A percentile compares a stretch with the other conserved stretches of the same genome.
Evolutionary conservation across 2,888 invertebrate genomes (phyloP).

Genomic region (Laothoe populi): DNA sequence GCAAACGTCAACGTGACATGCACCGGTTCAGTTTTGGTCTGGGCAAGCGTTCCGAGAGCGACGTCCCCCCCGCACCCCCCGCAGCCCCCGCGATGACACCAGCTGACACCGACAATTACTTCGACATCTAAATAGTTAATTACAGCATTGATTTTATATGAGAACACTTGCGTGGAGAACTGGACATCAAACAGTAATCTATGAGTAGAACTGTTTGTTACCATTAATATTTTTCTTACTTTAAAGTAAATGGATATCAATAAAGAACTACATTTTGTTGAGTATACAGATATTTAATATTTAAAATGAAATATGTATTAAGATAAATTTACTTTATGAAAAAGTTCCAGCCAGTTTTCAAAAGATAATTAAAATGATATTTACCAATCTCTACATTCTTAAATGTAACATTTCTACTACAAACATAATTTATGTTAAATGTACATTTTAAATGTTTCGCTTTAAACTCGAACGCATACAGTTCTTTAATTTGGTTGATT

Average conservation of each 20-base stretch:
- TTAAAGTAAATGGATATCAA: no score
- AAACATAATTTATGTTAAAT: neutral
- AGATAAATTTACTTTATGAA: neutral
- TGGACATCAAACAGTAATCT: no score
- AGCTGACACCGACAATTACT: slow-evolving; percentile 54
- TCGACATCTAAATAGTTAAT: slow-evolving; percentile 61
- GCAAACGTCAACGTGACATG: slow-evolving; percentile 81
- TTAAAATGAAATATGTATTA: no score
- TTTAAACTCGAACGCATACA: no score
- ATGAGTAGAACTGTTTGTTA: no score
- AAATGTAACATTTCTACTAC: neutral
- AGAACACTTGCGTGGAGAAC: slow-evolving; percentile 49
- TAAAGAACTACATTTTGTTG: no score
- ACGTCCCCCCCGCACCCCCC: neutral
- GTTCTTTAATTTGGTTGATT: neutral
- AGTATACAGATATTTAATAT: no score
- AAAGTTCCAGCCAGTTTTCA: slow-evolving; percentile 5
- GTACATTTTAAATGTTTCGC: neutral
- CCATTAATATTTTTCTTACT: no score
- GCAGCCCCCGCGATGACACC: neutral
- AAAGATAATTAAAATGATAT: neutral
- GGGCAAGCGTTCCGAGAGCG: slow-evolving; percentile 74
- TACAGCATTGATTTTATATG: slow-evolving; percentile 38
- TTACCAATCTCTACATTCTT: neutral
- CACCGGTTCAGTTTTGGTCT: slow-evolving; percentile 84